These are phyloP conservation scores for Synchiropus splendidus DNA, from an alignment of 2,113 vertebrate species.

Conservation along the genomic window DNA sequence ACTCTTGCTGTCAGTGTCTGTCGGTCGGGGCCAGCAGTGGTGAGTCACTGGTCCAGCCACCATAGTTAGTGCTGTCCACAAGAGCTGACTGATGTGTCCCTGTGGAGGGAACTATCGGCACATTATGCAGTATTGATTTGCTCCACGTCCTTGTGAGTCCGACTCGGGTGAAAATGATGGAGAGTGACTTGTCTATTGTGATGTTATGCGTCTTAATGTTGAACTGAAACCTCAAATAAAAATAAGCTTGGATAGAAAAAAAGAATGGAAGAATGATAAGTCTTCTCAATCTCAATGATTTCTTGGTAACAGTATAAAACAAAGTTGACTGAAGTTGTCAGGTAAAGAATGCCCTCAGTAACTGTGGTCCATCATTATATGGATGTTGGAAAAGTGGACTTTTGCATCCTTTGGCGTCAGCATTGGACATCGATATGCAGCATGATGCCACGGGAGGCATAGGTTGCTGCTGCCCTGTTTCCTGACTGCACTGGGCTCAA, in stretches of 20 bases:
- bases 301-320: no score
- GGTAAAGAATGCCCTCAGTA: no score
- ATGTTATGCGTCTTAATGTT: background rate
- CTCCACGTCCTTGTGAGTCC: constrained; percentile 22
- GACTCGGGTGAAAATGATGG: constrained; percentile 6
- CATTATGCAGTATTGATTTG: constrained; percentile 47
- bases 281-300: no score
- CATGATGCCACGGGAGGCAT: no score
- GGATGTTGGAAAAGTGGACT: no score
- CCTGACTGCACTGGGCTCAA: no score
- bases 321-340: no score
- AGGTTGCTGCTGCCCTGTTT: no score
- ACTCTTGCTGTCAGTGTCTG: constrained; percentile 32
- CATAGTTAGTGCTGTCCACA: constrained; percentile 36
- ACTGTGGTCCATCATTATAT: no score
- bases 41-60: constrained; percentile 39
- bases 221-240: background rate
- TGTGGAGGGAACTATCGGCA: constrained; percentile 33
- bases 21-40: constrained; percentile 28
- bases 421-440: no score
- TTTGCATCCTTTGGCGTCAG: no score
- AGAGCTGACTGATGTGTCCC: constrained; percentile 41
- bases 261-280: background rate
- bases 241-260: background rate
- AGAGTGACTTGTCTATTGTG: constrained; percentile 9